A percentile compares a stretch with the other conserved stretches of the same genome.
These are phyloP conservation scores for Esperia sulphurella DNA, from an alignment of 2,888 invertebrate genomes.

Conservation along the genomic window DNA sequence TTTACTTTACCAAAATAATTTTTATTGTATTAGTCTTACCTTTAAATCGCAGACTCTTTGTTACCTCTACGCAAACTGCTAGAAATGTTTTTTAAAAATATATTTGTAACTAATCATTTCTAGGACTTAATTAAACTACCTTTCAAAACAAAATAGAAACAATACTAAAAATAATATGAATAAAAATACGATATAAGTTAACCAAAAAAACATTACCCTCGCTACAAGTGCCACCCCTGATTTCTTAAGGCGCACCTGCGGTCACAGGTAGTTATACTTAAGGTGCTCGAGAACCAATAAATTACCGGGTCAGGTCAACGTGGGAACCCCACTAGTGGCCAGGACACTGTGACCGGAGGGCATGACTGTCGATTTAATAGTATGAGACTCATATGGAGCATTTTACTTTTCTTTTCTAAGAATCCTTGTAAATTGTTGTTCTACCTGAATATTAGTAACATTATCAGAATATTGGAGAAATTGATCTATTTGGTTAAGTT, in stretches of 20 bases:
- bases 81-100: no score
- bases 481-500: no score
- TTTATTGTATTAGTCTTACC: no score
- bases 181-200: no score
- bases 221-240: conserved; percentile 50
- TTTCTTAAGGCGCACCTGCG: conserved; percentile 69
- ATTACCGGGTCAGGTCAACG: conserved; percentile 74
- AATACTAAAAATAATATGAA: no score
- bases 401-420: background rate
- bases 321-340: conserved; percentile 58
- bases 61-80: background rate
- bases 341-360: conserved; percentile 50
- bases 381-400: background rate
- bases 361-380: conserved; percentile 18
- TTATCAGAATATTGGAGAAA: no score
- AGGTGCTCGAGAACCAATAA: conserved; percentile 61
- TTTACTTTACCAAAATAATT: no score
- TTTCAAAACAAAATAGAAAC: background rate
- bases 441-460: no score
- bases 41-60: background rate
- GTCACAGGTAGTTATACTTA: conserved; percentile 65
- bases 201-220: no score
- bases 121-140: background rate
- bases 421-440: no score
- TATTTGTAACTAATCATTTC: no score